phyloP scores from a whole-genome alignment of 2,888 invertebrate genomes.

The Rhingia campestris region DNA sequence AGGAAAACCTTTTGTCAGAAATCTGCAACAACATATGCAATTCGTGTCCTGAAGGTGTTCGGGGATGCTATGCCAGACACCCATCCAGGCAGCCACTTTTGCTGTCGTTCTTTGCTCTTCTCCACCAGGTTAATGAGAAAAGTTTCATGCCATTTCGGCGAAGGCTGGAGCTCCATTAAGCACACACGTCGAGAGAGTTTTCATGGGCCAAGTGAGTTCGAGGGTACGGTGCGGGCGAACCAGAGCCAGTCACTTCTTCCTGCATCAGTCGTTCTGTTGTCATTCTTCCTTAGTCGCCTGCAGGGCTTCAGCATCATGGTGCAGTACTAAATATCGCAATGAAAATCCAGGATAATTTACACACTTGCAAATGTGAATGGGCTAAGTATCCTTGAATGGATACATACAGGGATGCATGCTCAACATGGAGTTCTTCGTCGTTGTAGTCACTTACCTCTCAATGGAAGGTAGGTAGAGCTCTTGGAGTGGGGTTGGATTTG shows the following conservation, averaged over 20 bases:
- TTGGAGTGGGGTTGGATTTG: background rate
- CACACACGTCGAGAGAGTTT: conserved; percentile 59
- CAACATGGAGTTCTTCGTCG: conserved; percentile 18
- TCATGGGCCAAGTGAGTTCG: conserved; percentile 45
- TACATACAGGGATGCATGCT: too few species aligned
- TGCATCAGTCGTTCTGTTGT: conserved; percentile 49
- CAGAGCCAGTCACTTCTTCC: conserved; percentile 21
- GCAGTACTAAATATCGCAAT: conserved; percentile 70
- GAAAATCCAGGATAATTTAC: conserved; percentile 71
- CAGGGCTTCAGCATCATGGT: conserved; percentile 49
- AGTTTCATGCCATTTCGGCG: conserved; percentile 80
- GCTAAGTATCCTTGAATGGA: conserved; percentile 67
- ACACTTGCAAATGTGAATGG: conserved; percentile 69
- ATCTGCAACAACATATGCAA: conserved; percentile 72
- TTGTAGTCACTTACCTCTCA: conserved; percentile 35
- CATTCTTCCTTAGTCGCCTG: conserved; percentile 45
- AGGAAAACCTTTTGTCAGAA: conserved; percentile 59
- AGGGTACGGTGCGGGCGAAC: conserved; percentile 12
- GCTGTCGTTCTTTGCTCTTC: conserved; percentile 40
- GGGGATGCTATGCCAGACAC: conserved; percentile 21
- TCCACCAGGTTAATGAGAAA: conserved; percentile 81
- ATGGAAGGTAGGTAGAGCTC: conserved; percentile 12
- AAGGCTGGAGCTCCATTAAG: conserved; percentile 74
- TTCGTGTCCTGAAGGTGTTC: conserved; percentile 68
- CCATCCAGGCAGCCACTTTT: conserved; percentile 24